phyloP scores from a whole-genome alignment of 2,113 vertebrate species.

The Tupaia chinensis region DNA sequence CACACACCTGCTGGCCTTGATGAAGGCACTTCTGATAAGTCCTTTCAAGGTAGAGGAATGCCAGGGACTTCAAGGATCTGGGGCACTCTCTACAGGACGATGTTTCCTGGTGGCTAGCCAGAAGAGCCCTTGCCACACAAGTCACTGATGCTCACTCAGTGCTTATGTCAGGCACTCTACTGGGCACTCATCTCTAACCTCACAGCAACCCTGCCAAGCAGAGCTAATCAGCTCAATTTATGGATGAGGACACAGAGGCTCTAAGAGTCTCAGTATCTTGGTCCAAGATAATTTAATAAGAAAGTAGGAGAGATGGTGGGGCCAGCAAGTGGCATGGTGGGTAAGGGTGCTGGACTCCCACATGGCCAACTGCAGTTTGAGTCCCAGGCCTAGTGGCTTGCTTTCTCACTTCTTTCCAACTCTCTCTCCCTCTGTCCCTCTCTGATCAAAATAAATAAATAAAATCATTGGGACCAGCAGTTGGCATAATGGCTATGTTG shows the following conservation, averaged over 20 bases:
- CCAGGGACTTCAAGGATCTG: slow-evolving; percentile 13
- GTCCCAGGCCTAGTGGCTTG: too few species aligned
- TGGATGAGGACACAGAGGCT: slow-evolving; percentile 44
- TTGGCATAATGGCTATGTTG: too few species aligned
- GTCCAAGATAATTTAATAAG: neutral
- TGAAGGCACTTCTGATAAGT: neutral
- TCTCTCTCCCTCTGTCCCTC: too few species aligned
- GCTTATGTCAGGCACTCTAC: slow-evolving; percentile 27
- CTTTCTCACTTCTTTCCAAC: too few species aligned
- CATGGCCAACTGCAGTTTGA: too few species aligned
- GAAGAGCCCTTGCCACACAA: neutral
- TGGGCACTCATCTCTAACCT: slow-evolving; percentile 17
- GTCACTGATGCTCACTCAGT: neutral
- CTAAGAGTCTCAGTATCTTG: slow-evolving; percentile 15
- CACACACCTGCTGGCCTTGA: neutral
- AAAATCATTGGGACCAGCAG: too few species aligned
- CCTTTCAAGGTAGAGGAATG: slow-evolving; percentile 1
- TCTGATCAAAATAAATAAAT: too few species aligned
- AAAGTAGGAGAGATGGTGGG: too few species aligned
- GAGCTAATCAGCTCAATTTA: slow-evolving; percentile 10
- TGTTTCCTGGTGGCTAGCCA: neutral
- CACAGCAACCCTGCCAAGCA: neutral
- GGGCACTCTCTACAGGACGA: neutral
- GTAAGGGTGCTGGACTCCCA: too few species aligned
- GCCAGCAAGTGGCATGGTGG: too few species aligned